Base-by-base conservation (phyloP, 1,140 invertebrate species). In the Drosophila lini region DNA sequence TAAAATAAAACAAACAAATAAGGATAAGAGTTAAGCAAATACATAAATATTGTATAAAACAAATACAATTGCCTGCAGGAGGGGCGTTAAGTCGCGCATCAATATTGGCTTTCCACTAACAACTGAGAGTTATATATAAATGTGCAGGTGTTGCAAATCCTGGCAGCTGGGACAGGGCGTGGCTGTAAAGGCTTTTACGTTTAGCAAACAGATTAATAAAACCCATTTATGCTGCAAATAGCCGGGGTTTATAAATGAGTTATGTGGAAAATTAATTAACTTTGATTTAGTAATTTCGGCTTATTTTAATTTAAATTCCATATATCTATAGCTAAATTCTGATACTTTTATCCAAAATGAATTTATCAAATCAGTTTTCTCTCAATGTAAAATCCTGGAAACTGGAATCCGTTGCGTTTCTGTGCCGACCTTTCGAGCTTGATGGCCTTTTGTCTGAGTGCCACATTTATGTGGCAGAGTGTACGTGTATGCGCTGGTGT, bases 401-500 rank as follows among this genome's bases (percentile, higher is more conserved):
- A 45, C 16, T 62, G 61, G 47, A 65, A 36, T 31, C 31, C 74
- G 77, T 89, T 89, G 80, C 84, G 84, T 83, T 81, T 75, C 63
- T 74, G 74, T 61, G 59, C 42, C 81, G 67, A 64, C 38, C 41
- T 64, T 75, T 71, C 79, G 75, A 60, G 83, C 83, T 70, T 83
- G 84, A 89, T 89, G 80, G 85, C 80, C 84, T 88, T 89, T 89
- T 89, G 84, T 89, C 80, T 89, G 84, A 89, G 84, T 89, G 85
- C 80, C 61, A 78, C 80, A 89, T 84, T 83, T 84, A 88, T 84
- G 84, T 89, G 81, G 77, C 77, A 63, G 80, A 42, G 50, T 52
- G 53, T 63, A 67, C 58, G 74, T 67, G 74, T 77, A 62, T 74
- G 80, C 57, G 65, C 70, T 65, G 88, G 78, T 89, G 84, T 89